Base-by-base conservation (phyloP, 1,140 invertebrate species). In the Eufriesea mexicana region DNA sequence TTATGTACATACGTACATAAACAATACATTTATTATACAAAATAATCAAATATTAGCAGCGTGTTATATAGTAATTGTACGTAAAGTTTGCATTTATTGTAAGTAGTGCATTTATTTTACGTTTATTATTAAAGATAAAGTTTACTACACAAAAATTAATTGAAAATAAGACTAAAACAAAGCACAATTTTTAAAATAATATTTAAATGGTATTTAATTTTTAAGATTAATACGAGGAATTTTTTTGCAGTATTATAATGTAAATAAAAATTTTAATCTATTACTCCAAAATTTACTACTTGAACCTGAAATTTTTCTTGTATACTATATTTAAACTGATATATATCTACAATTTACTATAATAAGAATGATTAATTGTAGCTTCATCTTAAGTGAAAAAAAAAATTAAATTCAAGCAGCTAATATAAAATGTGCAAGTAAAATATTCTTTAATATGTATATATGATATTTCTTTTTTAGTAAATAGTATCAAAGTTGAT, bases 91-190 rank as follows among this genome's bases (percentile, higher is more conserved):
- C 89, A 90, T 89, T 88, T 89, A 89, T 86, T 90, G 84, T 90
- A 91, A 91, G 91, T 91, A 91, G 91, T 91, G 88, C 81, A 91
- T 85, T 91, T 89, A 88, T 89, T 88, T 89, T 86, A 85, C 74
- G 71, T 79, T 61, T 79, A 70, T 67, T 70, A 64, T 23, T 47
- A n/a, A 77, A 68, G 28, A 51, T 73, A 55, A 57, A 57, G 20
- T 78, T 59, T 68, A 47, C 23, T 28, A 71, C 42, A 54, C 16
- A 35, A 18, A 83, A 47, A 78, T 71, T 42, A 35, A 35, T 78
- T 70, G 57, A 70, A 49, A 62, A 18, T 61, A 70, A 55, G 51
- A 9, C 7, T 14, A 70, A 71, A 51, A 62, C 55, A 51, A 35
- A 70, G 74, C 67, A 83, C 81, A 79, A 83, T 79, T 66, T 83